phyloP scores from a whole-genome alignment of 2,888 invertebrate genomes.

The Epirrhoe tristata region DNA sequence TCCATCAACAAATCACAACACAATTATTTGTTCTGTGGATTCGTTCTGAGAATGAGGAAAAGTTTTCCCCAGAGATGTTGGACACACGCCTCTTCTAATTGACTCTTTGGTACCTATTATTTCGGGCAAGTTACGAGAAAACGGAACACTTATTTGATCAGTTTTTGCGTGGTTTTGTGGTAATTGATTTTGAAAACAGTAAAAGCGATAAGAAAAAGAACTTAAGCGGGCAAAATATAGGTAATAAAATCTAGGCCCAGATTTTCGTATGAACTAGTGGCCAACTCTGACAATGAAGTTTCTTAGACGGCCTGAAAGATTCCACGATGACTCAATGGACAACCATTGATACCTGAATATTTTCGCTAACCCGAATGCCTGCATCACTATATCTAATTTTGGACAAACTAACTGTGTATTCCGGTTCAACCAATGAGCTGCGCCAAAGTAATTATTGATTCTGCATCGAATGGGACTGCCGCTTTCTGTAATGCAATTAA shows the following conservation, averaged over 20 bases:
- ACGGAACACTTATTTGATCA: conserved; percentile 9
- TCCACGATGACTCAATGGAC: too few species aligned
- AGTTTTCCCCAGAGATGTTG: conserved; percentile 42
- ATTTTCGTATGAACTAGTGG: too few species aligned
- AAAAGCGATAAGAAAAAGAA: not conserved
- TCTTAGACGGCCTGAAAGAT: too few species aligned
- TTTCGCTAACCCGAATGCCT: too few species aligned
- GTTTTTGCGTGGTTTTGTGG: not conserved
- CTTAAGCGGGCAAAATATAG: not conserved
- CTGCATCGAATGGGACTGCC: not conserved
- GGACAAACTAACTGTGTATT: not conserved
- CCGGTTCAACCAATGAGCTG: not conserved
- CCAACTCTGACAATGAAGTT: too few species aligned
- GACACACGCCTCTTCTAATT: conserved; percentile 44
- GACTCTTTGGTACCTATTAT: conserved; percentile 46
- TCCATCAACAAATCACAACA: conserved; percentile 47
- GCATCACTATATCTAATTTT: too few species aligned
- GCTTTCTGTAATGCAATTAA: not conserved
- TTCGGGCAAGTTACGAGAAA: conserved; percentile 2
- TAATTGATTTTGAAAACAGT: conserved; percentile 13
- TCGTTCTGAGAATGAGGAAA: conserved; percentile 39
- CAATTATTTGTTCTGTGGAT: conserved; percentile 44
- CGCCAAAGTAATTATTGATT: not conserved
- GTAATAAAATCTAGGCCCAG: not conserved
- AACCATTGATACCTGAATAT: too few species aligned